Evolutionary conservation across 2,888 invertebrate genomes (phyloP).

Genomic region (Mythimna vitellina): DNA sequence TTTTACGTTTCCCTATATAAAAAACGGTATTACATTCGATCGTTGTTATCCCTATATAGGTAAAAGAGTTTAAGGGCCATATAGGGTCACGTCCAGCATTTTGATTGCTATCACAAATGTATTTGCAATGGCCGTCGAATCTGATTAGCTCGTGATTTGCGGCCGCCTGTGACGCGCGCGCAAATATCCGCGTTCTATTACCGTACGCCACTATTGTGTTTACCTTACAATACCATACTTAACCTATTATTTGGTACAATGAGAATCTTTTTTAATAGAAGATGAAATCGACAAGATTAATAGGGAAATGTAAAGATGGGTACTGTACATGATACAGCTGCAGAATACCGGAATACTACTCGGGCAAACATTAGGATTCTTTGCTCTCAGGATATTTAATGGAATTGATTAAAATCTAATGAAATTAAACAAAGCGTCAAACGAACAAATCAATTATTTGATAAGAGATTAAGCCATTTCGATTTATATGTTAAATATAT

Average conservation of each 20-base stretch:
- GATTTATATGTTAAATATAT: neutral
- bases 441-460: neutral
- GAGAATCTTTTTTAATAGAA: neutral
- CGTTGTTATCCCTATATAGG: neutral
- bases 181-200: conserved; percentile 61
- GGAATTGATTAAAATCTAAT: neutral
- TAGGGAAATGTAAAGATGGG: neutral
- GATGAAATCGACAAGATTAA: neutral
- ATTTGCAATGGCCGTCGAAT: conserved; percentile 68
- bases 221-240: conserved; percentile 23
- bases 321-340: neutral
- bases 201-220: conserved; percentile 29
- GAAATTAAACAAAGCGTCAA: neutral
- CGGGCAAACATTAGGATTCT: neutral
- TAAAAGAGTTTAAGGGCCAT: conserved; percentile 26
- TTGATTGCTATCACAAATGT: conserved; percentile 74
- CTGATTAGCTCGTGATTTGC: conserved; percentile 73
- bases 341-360: neutral
- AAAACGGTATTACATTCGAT: conserved; percentile 22
- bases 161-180: conserved; percentile 59
- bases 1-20: neutral
- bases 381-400: neutral
- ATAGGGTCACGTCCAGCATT: conserved; percentile 52
- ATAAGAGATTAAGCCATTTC: neutral
- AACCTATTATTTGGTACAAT: neutral